These are phyloP conservation scores for Strix uralensis DNA, from an alignment of 2,113 vertebrate species.

Conservation along the genomic window DNA sequence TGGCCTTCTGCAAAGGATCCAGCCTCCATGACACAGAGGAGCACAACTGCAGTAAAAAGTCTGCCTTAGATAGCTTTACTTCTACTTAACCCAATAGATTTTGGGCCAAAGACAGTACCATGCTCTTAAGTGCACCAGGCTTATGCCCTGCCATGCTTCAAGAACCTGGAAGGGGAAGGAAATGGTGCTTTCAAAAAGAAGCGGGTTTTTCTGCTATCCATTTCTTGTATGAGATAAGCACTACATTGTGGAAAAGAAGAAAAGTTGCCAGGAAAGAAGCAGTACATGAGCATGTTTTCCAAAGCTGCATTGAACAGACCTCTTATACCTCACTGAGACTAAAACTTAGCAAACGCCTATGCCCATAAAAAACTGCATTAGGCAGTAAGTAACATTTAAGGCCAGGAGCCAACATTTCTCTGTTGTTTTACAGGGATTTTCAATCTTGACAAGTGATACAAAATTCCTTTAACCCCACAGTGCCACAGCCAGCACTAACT, in stretches of 20 bases:
- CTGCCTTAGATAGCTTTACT: not conserved
- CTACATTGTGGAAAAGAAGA: not conserved
- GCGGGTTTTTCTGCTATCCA: not conserved
- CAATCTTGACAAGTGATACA: not conserved
- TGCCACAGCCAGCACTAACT: not conserved
- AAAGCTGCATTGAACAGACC: conserved; percentile 9
- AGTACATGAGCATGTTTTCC: conserved; percentile 16
- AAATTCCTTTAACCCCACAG: not conserved
- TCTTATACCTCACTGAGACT: conserved; percentile 35
- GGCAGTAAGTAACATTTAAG: conserved; percentile 20
- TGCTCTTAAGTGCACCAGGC: not conserved
- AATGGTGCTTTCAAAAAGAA: not conserved
- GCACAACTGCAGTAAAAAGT: not conserved
- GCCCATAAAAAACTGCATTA: conserved; percentile 31
- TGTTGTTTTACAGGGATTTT: not conserved
- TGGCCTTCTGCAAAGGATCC: not conserved
- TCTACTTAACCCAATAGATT: not conserved
- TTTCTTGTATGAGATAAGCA: conserved; percentile 39
- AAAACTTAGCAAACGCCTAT: conserved; percentile 51
- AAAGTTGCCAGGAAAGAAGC: conserved; percentile 17
- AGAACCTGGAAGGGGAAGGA: not conserved
- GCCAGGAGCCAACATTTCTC: conserved; percentile 7
- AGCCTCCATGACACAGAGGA: rapidly evolving
- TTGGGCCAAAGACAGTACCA: not conserved
- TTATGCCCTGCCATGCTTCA: not conserved